Evolutionary conservation across 2,888 invertebrate genomes (phyloP), one percentile per base, ranked within the genome.

Genomic region (Auanema sp.): DNA sequence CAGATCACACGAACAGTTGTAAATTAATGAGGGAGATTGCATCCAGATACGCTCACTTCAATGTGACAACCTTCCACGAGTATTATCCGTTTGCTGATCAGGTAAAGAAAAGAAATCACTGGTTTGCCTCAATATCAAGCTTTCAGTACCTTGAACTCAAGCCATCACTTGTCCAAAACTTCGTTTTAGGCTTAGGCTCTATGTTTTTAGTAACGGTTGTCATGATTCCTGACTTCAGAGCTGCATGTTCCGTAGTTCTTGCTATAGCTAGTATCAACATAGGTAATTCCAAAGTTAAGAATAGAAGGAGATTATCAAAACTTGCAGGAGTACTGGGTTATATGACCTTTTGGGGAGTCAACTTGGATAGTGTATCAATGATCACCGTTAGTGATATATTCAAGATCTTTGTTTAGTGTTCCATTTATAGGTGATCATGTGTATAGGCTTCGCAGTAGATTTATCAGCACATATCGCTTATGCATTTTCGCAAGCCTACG

Each of bases 131-230:
- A 43, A 51, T 18, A 12, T 54, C 24, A 10, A 1, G 10, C 1
- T 60, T 76, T 12, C 68, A 80, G 70, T 84, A 83, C 58, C 65
- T 82, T 51, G 80, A 80, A 44, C 66, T 84, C 60, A 80, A 76
- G 42, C 83, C 83, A 8, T 78, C 83, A 4, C 68, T 83, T 8
- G 65, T 74, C 49, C 73, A 79, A 84, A 91, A 92, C 80, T 91
- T 94, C 87, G 88, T 91, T 56, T 90, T 92, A 75, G 94, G 94
- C 42, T 92, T 93, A 0, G 86, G 90, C 2, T 91, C 93, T 78
- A 95, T 95, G 94, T 92, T 93, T 90, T 87, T 92, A 59, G 92
- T 93, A 47, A 92, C 93, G 0, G 91, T 94, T 81, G 89, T 95
- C 69, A 93, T 95, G 85, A 94, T 95, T 57, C 95, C 95, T 0